phyloP scores from a whole-genome alignment of 2,797 vertebrate species.

The Selene dorsalis region DNA sequence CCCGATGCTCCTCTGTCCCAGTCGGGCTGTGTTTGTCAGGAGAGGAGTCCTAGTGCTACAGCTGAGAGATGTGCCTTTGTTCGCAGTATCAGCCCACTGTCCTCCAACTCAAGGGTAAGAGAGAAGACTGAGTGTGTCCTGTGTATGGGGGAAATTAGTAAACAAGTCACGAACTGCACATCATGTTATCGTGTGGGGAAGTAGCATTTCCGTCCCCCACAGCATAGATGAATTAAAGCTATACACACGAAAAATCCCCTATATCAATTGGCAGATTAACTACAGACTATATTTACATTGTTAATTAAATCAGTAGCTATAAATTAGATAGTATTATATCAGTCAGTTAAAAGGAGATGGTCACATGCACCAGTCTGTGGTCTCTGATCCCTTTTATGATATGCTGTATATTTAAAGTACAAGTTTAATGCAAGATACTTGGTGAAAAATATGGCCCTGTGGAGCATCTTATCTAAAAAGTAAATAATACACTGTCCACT shows the following conservation, averaged over 20 bases:
- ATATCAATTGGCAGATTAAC: background rate
- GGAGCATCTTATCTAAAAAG: background rate
- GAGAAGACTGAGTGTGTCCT: background rate
- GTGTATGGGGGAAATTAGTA: background rate
- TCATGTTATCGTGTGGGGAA: background rate
- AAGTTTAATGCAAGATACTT: background rate
- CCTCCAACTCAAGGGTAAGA: constrained; percentile 63
- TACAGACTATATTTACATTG: background rate
- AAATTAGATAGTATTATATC: background rate
- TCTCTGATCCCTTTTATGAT: background rate
- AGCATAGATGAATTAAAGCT: background rate
- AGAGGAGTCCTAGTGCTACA: constrained; percentile 57
- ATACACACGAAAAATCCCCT: background rate
- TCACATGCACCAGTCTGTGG: background rate
- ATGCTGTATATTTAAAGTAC: background rate
- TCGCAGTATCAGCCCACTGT: constrained; percentile 18
- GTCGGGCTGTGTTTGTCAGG: constrained; percentile 56
- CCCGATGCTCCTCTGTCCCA: constrained; percentile 52
- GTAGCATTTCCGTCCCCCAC: background rate
- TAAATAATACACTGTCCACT: background rate
- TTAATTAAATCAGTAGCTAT: background rate
- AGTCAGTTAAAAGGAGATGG: background rate
- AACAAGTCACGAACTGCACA: background rate
- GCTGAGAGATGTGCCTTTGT: constrained; percentile 38
- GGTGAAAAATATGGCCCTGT: background rate